A percentile compares a stretch with the other conserved stretches of the same genome.
Conservation (phyloP, 2,888 invertebrate species). For the Phytoseiulus persimilis region DNA sequence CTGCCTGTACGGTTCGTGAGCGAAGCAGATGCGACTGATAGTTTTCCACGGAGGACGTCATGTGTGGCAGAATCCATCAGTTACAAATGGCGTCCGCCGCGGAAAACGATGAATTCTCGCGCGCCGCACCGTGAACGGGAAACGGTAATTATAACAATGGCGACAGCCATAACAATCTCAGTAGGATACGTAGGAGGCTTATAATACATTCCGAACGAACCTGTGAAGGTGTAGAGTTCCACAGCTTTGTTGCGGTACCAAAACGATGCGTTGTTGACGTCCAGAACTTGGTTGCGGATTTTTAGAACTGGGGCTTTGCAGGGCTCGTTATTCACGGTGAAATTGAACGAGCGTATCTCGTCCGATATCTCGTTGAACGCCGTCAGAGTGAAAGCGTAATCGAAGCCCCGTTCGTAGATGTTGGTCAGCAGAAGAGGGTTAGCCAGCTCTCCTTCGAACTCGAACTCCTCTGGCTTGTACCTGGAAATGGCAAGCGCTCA, state of each 20-base stretch:
- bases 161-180: too few relatives aligned
- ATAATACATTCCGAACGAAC: neutral
- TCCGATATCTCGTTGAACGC: conserved; percentile 45
- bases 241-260: conserved; percentile 36
- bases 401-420: conserved; percentile 43
- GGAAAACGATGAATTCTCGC: too few relatives aligned
- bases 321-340: conserved; percentile 41
- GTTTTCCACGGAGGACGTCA: neutral
- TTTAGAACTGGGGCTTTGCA: conserved; percentile 30
- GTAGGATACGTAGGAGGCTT: too few relatives aligned
- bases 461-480: conserved; percentile 44
- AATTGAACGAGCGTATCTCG: conserved; percentile 42
- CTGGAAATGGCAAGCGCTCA: neutral
- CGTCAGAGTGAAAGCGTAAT: conserved; percentile 43
- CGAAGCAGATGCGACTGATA: neutral
- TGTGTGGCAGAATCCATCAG: neutral
- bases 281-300: conserved; percentile 26
- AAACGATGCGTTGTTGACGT: conserved; percentile 28
- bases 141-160: neutral
- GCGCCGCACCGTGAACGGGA: too few relatives aligned
- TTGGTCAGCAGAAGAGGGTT: conserved; percentile 43
- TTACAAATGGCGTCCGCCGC: neutral
- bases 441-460: conserved; percentile 43
- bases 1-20: neutral
- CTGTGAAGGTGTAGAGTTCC: conserved; percentile 25